Percentiles rank a stretch among this genome's conserved stretches.
Conservation (phyloP, 2,113 vertebrate species). For the Hystrix cristata region DNA sequence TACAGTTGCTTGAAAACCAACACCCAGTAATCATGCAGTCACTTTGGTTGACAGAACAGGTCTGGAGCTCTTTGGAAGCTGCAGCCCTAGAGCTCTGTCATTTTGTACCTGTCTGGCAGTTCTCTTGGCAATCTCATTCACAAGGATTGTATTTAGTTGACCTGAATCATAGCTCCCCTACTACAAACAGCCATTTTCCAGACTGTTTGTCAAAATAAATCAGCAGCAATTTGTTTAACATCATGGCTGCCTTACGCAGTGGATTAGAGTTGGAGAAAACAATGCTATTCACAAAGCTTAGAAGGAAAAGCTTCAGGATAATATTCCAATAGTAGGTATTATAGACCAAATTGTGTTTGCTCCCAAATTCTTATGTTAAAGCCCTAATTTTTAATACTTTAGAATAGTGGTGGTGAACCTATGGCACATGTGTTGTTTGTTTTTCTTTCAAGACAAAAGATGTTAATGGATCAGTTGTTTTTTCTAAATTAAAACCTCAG, state of each 20-base stretch:
- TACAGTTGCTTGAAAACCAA: not conserved
- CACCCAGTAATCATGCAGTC: not conserved
- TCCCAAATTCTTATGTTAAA: not conserved
- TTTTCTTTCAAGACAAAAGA: too few species aligned
- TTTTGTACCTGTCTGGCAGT: not conserved
- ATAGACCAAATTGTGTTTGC: not conserved
- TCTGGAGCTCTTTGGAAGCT: not conserved
- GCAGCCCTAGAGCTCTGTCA: not conserved
- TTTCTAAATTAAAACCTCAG: too few species aligned
- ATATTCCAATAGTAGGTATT: not conserved
- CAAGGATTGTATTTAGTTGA: not conserved
- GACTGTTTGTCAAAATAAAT: not conserved
- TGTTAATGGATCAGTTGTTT: not conserved
- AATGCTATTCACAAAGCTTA: not conserved
- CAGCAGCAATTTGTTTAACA: not conserved
- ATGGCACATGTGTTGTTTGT: too few species aligned
- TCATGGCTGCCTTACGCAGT: not conserved
- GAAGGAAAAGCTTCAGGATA: not conserved
- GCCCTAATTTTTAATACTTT: not conserved
- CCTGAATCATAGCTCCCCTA: not conserved
- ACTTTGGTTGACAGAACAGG: not conserved
- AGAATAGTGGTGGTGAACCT: not conserved
- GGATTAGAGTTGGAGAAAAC: not conserved
- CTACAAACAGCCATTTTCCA: not conserved
- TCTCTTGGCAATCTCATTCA: not conserved